Base-by-base conservation (phyloP, 2,113 vertebrate genomes). In the Larimichthys crocea region DNA sequence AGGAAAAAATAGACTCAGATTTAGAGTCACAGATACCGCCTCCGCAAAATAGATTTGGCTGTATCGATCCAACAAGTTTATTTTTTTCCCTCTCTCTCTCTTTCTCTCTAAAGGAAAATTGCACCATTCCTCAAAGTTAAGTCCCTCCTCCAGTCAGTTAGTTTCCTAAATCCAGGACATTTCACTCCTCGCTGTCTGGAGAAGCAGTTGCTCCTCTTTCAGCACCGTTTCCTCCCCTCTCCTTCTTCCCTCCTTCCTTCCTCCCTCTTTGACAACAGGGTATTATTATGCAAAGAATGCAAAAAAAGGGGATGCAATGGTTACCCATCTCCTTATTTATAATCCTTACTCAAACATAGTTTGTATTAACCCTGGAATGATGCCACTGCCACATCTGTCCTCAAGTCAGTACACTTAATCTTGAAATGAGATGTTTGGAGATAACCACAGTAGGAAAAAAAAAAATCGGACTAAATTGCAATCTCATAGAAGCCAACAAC, bases 201-300 rank as follows among this genome's bases (percentile, higher is more conserved):
- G 22, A n/a, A 55, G 78, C 78, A 52, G 68, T 83, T 65, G 48
- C 68, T 71, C 83, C 66, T 83, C 83, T 84, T 53, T 76, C 79
- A 66, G 71, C 67, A 2, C 49, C 56, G 83, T 75, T 91, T 90
- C 86, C 86, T 88, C 90, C 84, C 74, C 81, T 85, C 66, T 83
- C 44, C 65, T 64, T 61, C 79, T 71, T 75, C 80, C 74, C 82
- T 83, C 65, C 74, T 74, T 85, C 87, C 86, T 87, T 73, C 86
- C 86, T 79, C 61, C 82, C 84, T 89, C 75, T 71, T 88, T 82
- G 69, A 88, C 90, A 84, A 86, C 86, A 89, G 81, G 62, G 68
- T 80, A 79, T 81, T 87, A 87, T 87, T 88, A 91, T 89, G 88
- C 84, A 82, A 90, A 80, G 87, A 93, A 88, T 91, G 88, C 78